Evolutionary conservation across 2,113 vertebrate genomes (phyloP).

Genomic region (Pseudois nayaur): DNA sequence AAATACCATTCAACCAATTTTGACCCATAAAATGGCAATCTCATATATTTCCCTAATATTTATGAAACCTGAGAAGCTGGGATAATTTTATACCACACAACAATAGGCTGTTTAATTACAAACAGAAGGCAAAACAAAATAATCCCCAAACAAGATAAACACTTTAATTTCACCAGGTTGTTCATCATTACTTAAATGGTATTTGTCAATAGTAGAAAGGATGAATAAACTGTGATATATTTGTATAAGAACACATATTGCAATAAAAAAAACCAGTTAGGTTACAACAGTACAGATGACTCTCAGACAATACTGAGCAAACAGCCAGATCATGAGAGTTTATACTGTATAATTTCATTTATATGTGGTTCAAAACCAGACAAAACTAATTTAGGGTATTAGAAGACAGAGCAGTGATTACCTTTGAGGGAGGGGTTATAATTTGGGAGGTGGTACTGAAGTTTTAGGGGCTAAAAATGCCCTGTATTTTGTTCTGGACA

Average conservation of each 20-base stretch:
- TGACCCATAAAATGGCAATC: not conserved
- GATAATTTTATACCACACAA: not conserved
- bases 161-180: not conserved
- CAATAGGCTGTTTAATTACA: not conserved
- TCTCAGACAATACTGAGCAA: not conserved
- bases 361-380: not conserved
- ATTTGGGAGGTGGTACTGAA: not conserved
- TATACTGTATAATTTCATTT: not conserved
- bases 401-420: not conserved
- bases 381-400: not conserved
- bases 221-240: not conserved
- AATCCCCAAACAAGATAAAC: not conserved
- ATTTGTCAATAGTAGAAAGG: not conserved
- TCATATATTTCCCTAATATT: not conserved
- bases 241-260: not conserved
- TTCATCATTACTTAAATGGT: not conserved
- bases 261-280: not conserved
- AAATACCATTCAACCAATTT: conserved; percentile 1
- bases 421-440: not conserved
- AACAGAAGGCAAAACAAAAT: conserved; percentile 1
- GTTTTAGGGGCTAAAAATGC: not conserved
- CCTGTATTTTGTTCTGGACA: not conserved
- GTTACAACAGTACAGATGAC: not conserved
- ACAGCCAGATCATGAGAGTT: not conserved
- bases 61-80: not conserved